Evolutionary conservation across 1,140 invertebrate genomes (phyloP), one percentile per base, ranked within the genome.

Genomic region (Neuroterus valhalla): DNA sequence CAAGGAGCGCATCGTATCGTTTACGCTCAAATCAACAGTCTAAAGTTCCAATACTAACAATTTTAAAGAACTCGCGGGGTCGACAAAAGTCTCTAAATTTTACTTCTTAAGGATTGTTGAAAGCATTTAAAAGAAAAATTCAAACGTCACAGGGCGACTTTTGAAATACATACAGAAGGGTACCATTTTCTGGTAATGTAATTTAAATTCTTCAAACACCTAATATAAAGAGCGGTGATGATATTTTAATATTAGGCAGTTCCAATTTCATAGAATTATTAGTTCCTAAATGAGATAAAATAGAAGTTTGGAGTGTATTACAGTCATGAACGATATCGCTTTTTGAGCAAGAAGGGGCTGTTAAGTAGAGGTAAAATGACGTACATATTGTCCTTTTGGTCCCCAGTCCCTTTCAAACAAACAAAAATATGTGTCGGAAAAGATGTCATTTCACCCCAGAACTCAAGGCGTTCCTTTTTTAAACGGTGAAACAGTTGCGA

Each of bases 401-500:
- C 76, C 74, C 78, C 70, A 74, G 79, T 82, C 84, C 85, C 84
- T 26, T 31, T 87, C 84, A 88, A 86, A 89, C 88, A 89, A 89
- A 89, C 84, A 87, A 81, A 85, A 88, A 87, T 88, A 86, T 87
- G 86, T 85, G 85, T 84, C 81, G 81, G 83, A 81, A 83, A 87
- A 86, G 87, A 88, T 87, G 87, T 88, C 83, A 87, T 84, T 85
- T 82, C 83, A 78, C 79, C 79, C 82, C 78, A 72, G 72, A 78
- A 84, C 83, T 84, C 74, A 71, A 80, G 81, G 81, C 82, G 78
- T 88, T 87, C 73, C 84, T 89, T 88, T 89, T 89, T 87, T 88
- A 85, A 89, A 86, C 85, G 85, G 78, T 81, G 87, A 87, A 89
- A 88, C 88, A 89, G 87, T 89, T 89, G 87, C 87, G 87, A 82